Evolutionary conservation across 2,113 vertebrate species (phyloP).

Genomic region (Sebastes schlegelii): DNA sequence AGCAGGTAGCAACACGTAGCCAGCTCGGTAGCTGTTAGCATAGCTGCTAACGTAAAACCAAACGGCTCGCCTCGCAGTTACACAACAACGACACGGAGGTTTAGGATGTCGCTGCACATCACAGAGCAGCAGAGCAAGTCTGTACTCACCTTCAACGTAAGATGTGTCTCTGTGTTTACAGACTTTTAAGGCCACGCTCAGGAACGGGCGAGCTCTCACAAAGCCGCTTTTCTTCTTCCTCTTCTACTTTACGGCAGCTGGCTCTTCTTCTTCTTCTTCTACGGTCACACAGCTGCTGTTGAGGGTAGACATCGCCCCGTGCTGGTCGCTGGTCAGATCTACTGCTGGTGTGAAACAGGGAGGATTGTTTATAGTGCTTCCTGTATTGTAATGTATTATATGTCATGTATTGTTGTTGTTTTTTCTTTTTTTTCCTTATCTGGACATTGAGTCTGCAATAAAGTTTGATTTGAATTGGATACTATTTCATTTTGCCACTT

Average conservation of each 20-base stretch:
- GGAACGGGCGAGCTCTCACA: neutral
- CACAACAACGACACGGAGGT: rapidly evolving
- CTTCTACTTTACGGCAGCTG: neutral
- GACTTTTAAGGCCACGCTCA: neutral
- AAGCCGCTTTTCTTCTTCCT: neutral
- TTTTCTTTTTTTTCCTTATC: no score
- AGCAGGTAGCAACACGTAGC: no score
- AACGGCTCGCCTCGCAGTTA: neutral
- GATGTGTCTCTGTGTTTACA: neutral
- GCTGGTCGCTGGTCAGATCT: neutral
- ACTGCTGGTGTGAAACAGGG: neutral
- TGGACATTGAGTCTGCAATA: no score
- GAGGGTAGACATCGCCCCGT: neutral
- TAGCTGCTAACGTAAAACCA: neutral
- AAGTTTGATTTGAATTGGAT: no score
- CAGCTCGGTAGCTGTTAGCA: neutral
- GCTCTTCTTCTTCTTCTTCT: constrained; percentile 19
- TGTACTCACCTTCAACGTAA: constrained; percentile 14
- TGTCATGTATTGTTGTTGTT: no score
- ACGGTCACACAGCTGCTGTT: no score
- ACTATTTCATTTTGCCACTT: no score
- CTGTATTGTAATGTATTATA: no score
- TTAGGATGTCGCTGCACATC: rapidly evolving
- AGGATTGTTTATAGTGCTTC: no score
- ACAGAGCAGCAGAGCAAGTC: rapidly evolving